phyloP scores from a whole-genome alignment of 2,888 invertebrate genomes.

The Caenorhabditis sp. region DNA sequence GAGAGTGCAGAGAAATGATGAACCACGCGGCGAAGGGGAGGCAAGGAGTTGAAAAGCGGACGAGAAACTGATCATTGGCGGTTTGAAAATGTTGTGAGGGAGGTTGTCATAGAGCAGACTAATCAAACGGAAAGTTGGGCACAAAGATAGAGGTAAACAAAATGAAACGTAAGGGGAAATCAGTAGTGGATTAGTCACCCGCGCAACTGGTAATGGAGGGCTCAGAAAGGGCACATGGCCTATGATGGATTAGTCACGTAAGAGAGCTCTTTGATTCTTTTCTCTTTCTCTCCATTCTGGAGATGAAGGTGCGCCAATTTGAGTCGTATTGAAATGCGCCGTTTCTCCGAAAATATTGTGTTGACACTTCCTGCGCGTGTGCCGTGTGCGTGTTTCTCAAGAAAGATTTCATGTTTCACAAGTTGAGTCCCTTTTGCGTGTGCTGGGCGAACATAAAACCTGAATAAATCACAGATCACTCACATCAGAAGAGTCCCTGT shows the following conservation, averaged over 20 bases:
- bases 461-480: too few relatives aligned
- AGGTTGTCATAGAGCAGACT: neutral
- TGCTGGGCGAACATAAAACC: too few relatives aligned
- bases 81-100: neutral
- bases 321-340: slow-evolving; percentile 8
- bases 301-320: slow-evolving; percentile 18
- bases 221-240: neutral
- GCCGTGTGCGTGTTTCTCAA: slow-evolving; percentile 5
- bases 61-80: slow-evolving; percentile 37
- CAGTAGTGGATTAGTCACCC: neutral
- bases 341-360: slow-evolving; percentile 18
- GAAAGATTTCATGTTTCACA: too few relatives aligned
- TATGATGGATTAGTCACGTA: neutral
- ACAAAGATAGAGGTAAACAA: neutral
- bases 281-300: too few relatives aligned
- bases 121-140: neutral
- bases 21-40: slow-evolving; percentile 1
- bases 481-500: too few relatives aligned
- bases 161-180: neutral
- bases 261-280: neutral
- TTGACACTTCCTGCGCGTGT: slow-evolving; percentile 8
- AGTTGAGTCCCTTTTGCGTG: too few relatives aligned
- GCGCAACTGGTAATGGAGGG: neutral
- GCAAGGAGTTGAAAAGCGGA: slow-evolving; percentile 6
- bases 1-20: slow-evolving; percentile 15